These are phyloP conservation scores for Cerceris ruficornis DNA, from an alignment of 2,888 invertebrate species.

Conservation along the genomic window DNA sequence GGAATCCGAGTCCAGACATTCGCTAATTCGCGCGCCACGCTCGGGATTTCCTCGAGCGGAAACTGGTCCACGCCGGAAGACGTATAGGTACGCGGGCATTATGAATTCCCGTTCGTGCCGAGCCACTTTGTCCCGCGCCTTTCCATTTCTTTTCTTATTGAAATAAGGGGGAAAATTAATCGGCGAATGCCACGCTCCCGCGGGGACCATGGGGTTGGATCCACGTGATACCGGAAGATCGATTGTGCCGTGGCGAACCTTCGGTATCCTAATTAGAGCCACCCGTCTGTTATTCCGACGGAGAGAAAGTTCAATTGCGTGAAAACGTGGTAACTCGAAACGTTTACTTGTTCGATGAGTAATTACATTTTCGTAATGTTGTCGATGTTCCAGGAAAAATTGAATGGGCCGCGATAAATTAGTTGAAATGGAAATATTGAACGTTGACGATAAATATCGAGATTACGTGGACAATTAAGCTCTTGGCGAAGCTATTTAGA, in stretches of 20 bases:
- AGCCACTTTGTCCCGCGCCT: slow-evolving; percentile 30
- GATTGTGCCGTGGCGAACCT: slow-evolving; percentile 31
- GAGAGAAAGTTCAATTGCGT: no score
- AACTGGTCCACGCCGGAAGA: slow-evolving; percentile 53
- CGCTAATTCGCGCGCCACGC: slow-evolving; percentile 57
- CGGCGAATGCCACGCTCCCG: slow-evolving; percentile 14
- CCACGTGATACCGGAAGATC: slow-evolving; percentile 36
- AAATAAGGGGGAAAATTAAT: slow-evolving; percentile 12
- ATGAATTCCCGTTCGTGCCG: slow-evolving; percentile 51
- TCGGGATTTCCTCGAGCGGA: slow-evolving; percentile 59
- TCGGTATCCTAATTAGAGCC: no score
- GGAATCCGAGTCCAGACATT: slow-evolving; percentile 64
- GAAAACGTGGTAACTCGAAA: no score
- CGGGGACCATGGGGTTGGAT: neutral
- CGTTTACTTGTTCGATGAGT: no score
- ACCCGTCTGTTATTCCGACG: no score
- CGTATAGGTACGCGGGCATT: slow-evolving; percentile 37
- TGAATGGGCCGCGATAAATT: no score
- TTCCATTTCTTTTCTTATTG: slow-evolving; percentile 54
- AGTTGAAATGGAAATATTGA: neutral
- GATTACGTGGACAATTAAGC: neutral
- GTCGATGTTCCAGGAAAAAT: no score
- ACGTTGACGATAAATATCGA: neutral
- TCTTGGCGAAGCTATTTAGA: neutral
- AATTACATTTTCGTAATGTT: no score